A percentile compares a stretch with the other conserved stretches of the same genome.
These are phyloP conservation scores for Eristalinus sepulchralis DNA, from an alignment of 2,888 invertebrate species.

Conservation along the genomic window DNA sequence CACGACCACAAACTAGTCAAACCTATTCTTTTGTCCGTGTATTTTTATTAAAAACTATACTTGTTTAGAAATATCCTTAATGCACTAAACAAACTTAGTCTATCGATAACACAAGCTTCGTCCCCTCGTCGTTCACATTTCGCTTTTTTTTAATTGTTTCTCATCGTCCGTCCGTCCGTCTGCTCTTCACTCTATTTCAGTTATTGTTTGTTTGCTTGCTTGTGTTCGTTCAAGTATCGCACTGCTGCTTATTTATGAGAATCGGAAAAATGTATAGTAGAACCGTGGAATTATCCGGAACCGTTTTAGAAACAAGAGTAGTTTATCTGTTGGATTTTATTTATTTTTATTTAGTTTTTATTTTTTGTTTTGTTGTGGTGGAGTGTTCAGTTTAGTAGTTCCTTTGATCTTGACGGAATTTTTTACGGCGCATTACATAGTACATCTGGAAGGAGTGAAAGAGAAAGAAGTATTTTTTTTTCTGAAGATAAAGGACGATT, in stretches of 20 bases:
- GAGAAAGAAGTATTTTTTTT: background rate
- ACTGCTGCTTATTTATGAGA: slow-evolving; percentile 34
- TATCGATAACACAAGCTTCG: slow-evolving; percentile 68
- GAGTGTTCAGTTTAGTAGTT: slow-evolving; percentile 44
- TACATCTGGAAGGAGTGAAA: slow-evolving; percentile 74
- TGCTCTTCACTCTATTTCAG: background rate
- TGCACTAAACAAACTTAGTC: slow-evolving; percentile 66
- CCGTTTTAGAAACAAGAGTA: slow-evolving; percentile 64
- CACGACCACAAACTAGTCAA: background rate
- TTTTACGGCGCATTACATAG: slow-evolving; percentile 77
- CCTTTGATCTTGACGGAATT: slow-evolving; percentile 74
- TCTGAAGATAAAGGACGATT: no score
- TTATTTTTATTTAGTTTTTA: background rate
- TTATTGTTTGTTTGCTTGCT: background rate
- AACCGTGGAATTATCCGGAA: slow-evolving; percentile 64
- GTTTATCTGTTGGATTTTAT: slow-evolving; percentile 46
- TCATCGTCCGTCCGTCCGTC: slow-evolving; percentile 9
- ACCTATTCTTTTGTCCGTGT: slow-evolving; percentile 27
- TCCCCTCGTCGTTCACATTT: slow-evolving; percentile 48
- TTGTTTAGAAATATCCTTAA: slow-evolving; percentile 70
- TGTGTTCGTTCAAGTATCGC: slow-evolving; percentile 4
- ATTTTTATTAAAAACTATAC: slow-evolving; percentile 70
- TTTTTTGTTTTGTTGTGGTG: slow-evolving; percentile 4
- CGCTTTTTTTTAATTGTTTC: slow-evolving; percentile 40
- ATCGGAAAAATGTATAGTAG: slow-evolving; percentile 50